Evolutionary conservation across 1,140 invertebrate genomes (phyloP).

Genomic region (Heliconius melpomene): DNA sequence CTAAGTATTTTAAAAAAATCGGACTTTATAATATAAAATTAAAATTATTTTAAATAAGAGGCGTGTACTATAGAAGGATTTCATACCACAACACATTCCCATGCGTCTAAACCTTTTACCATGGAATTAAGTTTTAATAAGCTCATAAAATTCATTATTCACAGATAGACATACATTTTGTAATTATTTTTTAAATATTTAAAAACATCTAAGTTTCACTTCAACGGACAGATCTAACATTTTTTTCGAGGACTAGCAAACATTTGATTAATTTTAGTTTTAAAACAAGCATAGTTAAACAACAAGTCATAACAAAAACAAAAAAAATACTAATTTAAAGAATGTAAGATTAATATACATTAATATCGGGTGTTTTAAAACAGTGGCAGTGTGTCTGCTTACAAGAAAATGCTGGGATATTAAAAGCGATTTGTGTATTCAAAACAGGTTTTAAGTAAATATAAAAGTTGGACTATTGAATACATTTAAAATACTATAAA

Average conservation of each 20-base stretch:
- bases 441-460: constrained; percentile 13
- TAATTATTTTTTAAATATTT: constrained; percentile 53
- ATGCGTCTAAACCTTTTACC: constrained; percentile 39
- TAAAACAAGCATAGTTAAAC: constrained; percentile 61
- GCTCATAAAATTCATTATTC: constrained; percentile 78
- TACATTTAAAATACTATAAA: constrained; percentile 15
- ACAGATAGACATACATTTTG: constrained; percentile 72
- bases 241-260: constrained; percentile 68
- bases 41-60: constrained; percentile 23
- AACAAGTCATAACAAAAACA: constrained; percentile 66
- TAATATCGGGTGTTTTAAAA: constrained; percentile 45
- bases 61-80: constrained; percentile 58
- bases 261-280: constrained; percentile 48
- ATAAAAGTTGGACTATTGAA: constrained; percentile 14
- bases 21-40: neutral
- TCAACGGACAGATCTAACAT: constrained; percentile 69
- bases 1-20: neutral
- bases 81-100: constrained; percentile 28
- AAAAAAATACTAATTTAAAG: constrained; percentile 50
- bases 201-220: constrained; percentile 59
- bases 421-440: constrained; percentile 29
- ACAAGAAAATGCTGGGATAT: constrained; percentile 30
- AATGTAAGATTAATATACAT: constrained; percentile 49
- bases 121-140: constrained; percentile 77
- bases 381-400: constrained; percentile 54